Evolutionary conservation across 2,113 vertebrate genomes (phyloP), one percentile per base, ranked within the genome.

Genomic region (Xenus cinereus): DNA sequence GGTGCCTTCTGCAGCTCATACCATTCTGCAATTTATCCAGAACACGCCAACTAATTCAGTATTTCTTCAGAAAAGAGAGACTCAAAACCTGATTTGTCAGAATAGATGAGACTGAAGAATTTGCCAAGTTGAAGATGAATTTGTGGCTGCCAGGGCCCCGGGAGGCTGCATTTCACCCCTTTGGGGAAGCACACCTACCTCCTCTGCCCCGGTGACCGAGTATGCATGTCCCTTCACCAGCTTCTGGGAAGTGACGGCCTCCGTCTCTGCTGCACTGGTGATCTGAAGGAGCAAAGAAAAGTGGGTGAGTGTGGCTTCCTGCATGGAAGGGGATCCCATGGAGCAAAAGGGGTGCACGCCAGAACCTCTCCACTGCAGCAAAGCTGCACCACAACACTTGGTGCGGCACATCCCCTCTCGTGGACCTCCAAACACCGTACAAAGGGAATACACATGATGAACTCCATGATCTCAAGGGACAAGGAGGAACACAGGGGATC

Each of bases 141-240:
- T 46, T 66, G 83, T 51, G 30, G 37, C 1, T 90, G 48, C 41
- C 3, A 0, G 3, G 6, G 26, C 30, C 10, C 5, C 12, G 12
- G 26, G 23, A 85, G 11, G 3, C 46, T 84, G 60, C 16, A 5
- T 45, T 57, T 45, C 14, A 7, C 32, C 41, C 46, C 46, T 41
- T 1, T 4, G 13, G n/a, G 3, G 54, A 15, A 3, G 22, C 13
- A 4, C 59, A 50, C 28, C 89, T 97, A 99, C 99, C 99, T 99
- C 98, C 66, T 98, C 98, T 2, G 98, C 99, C 3, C 99, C 99
- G 0, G 99, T 99, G 91, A 99, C 98, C 0, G 99, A 99, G 97
- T 99, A 99, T 0, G 99, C 99, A 1, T 99, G 99, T 10, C 99
- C 99, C 95, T 99, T 99, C 94, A 99, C 99, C 97, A 99, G 97